Evolutionary conservation across 2,888 invertebrate species (phyloP).

Genomic region (Leptinotarsa haldemani): DNA sequence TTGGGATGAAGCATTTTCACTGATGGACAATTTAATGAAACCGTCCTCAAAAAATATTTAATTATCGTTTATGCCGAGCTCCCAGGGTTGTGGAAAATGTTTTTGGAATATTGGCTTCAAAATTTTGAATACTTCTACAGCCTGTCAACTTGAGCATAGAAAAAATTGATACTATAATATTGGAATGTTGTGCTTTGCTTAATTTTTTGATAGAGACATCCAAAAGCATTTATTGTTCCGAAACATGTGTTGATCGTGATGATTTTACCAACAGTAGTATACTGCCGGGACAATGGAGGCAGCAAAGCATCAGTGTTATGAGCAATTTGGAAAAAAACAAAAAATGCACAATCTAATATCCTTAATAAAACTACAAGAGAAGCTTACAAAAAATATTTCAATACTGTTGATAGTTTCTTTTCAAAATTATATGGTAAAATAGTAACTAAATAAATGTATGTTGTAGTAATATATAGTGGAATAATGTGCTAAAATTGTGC

Average conservation of each 20-base stretch:
- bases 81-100: constrained; percentile 34
- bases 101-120: constrained; percentile 35
- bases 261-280: constrained; percentile 30
- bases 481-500: constrained; percentile 7
- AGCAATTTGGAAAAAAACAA: constrained; percentile 29
- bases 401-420: constrained; percentile 28
- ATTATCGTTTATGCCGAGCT: no score
- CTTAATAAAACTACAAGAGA: constrained; percentile 31
- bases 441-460: no score
- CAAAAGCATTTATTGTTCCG: constrained; percentile 34
- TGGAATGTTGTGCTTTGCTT: constrained; percentile 35
- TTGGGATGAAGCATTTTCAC: constrained; percentile 39
- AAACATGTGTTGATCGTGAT: constrained; percentile 37
- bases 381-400: no score
- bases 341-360: constrained; percentile 27
- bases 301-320: constrained; percentile 31
- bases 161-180: constrained; percentile 25
- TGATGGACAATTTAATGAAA: constrained; percentile 40
- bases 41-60: constrained; percentile 21
- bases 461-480: no score
- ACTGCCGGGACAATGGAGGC: constrained; percentile 36
- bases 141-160: constrained; percentile 28
- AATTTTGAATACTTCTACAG: constrained; percentile 29
- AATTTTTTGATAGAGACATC: constrained; percentile 32
- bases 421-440: constrained; percentile 9